Evolutionary conservation across 2,113 vertebrate species (phyloP).

Genomic region (Callithrix jacchus): DNA sequence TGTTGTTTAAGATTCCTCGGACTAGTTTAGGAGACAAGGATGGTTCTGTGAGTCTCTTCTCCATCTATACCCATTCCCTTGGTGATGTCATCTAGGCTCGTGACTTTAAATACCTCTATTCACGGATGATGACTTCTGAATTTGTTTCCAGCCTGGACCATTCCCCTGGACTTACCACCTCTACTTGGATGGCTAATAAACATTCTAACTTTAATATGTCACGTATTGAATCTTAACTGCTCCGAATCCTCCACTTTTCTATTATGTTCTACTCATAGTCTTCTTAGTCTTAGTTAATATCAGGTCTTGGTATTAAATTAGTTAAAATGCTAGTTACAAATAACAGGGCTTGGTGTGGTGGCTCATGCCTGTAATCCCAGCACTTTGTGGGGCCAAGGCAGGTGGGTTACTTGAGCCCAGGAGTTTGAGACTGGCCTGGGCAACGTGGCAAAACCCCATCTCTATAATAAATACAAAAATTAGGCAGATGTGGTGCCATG

Average conservation of each 20-base stretch:
- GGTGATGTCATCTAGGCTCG: not conserved
- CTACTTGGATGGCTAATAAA: not conserved
- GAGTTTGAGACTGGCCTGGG: not conserved
- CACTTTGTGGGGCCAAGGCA: not conserved
- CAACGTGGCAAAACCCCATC: not conserved
- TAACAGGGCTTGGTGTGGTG: not conserved
- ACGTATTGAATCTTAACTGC: not conserved
- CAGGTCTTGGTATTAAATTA: not conserved
- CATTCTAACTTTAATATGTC: not conserved
- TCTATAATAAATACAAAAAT: not conserved
- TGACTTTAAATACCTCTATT: constrained; percentile 37
- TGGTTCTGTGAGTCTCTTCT: constrained; percentile 10
- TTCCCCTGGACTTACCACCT: not conserved
- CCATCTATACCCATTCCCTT: not conserved
- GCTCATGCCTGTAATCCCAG: not conserved
- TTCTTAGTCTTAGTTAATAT: not conserved
- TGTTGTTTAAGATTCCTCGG: not conserved
- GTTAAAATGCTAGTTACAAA: constrained; percentile 37
- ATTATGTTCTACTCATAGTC: not conserved
- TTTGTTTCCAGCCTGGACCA: not conserved
- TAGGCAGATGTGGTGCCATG: not conserved
- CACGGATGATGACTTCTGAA: not conserved
- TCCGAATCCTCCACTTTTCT: not conserved
- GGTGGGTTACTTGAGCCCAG: not conserved
- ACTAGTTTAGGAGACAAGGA: not conserved